These are phyloP conservation scores for Cherax quadricarinatus DNA, from an alignment of 1,140 invertebrate genomes.

Conservation along the genomic window DNA sequence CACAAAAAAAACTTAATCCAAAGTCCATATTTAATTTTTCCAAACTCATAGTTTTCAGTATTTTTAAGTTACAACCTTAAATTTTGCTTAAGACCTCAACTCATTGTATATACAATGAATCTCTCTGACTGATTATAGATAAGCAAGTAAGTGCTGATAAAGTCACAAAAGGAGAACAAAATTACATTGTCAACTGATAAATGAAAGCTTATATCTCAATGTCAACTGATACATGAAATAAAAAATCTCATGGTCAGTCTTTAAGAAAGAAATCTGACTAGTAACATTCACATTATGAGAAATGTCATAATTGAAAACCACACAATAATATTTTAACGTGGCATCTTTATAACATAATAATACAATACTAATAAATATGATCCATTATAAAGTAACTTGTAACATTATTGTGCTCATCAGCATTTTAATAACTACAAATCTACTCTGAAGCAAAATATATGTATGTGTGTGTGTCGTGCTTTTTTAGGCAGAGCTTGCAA, in stretches of 20 bases:
- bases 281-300: conserved; percentile 58
- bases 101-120: background rate
- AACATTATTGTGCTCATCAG: conserved; percentile 54
- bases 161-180: conserved; percentile 29
- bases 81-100: background rate
- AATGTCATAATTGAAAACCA: conserved; percentile 50
- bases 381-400: conserved; percentile 43
- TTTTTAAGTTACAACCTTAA: background rate
- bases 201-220: conserved; percentile 20
- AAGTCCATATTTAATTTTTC: no score
- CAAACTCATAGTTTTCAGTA: no score
- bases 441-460: conserved; percentile 46
- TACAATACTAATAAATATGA: conserved; percentile 43
- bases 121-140: background rate
- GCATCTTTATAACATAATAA: conserved; percentile 37
- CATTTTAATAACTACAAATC: conserved; percentile 21
- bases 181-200: conserved; percentile 45
- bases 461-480: no score
- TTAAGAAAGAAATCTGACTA: conserved; percentile 45
- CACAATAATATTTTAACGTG: conserved; percentile 33
- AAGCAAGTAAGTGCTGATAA: conserved; percentile 34
- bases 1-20: no score
- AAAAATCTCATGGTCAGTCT: background rate
- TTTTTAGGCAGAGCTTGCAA: no score
- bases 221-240: conserved; percentile 8